Percentiles rank a stretch among this genome's conserved stretches.
phyloP scores from a whole-genome alignment of 2,113 vertebrate genomes.

The Trichomycterus rosablanca region DNA sequence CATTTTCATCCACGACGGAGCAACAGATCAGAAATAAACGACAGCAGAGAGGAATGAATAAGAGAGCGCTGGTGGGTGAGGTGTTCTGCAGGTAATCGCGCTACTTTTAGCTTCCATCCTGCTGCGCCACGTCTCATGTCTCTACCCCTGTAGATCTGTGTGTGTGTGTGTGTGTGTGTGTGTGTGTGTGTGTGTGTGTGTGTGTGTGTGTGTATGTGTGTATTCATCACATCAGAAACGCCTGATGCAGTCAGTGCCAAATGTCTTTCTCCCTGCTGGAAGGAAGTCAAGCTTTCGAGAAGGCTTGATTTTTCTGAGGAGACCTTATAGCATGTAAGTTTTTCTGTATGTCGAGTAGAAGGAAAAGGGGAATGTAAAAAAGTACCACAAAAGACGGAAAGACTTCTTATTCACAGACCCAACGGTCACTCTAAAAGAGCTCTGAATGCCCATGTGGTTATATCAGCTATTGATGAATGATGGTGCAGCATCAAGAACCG shows the following conservation, averaged over 20 bases:
- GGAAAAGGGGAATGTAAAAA: too few relatives aligned
- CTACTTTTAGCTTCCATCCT: conserved; percentile 23
- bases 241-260: conserved; percentile 2
- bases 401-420: too few relatives aligned
- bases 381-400: too few relatives aligned
- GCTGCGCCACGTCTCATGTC: conserved; percentile 20
- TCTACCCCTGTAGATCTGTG: not conserved
- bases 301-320: conserved; percentile 12
- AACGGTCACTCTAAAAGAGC: too few relatives aligned
- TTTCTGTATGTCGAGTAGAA: not conserved
- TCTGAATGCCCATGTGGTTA: too few relatives aligned
- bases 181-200: not conserved
- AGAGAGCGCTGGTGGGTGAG: not conserved
- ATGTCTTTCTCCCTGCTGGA: not conserved
- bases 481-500: too few relatives aligned
- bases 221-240: not conserved
- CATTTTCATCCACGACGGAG: conserved; percentile 5
- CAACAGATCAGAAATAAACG: conserved; percentile 10
- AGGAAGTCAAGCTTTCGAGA: not conserved
- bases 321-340: not conserved
- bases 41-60: not conserved
- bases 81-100: conserved; percentile 9
- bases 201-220: conserved; percentile 2
- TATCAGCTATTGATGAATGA: too few relatives aligned
- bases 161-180: not conserved